These are phyloP conservation scores for Calameuta filiformis DNA, from an alignment of 2,888 invertebrate genomes.

Conservation along the genomic window DNA sequence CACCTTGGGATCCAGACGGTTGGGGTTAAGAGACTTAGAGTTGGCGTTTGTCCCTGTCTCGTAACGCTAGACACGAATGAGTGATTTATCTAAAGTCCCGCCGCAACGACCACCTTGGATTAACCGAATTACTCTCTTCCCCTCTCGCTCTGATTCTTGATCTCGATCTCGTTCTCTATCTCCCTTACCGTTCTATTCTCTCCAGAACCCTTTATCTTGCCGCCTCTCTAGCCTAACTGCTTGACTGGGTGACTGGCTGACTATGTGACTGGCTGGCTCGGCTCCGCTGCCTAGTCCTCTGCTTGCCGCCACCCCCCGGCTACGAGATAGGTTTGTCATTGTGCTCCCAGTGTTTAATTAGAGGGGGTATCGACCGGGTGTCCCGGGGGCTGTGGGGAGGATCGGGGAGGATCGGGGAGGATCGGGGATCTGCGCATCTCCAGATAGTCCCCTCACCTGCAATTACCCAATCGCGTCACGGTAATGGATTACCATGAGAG, in stretches of 20 bases:
- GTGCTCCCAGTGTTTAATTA: conserved; percentile 61
- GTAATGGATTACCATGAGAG: conserved; percentile 59
- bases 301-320: conserved; percentile 15
- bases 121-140: conserved; percentile 51
- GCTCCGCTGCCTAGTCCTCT: neutral
- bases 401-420: conserved; percentile 35
- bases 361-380: conserved; percentile 54
- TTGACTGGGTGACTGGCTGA: neutral
- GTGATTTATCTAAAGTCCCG: conserved; percentile 54
- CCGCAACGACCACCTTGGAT: conserved; percentile 58
- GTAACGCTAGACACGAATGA: conserved; percentile 44
- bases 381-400: conserved; percentile 30
- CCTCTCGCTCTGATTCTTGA: conserved; percentile 21
- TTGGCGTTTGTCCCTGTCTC: conserved; percentile 27
- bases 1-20: neutral
- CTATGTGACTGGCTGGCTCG: conserved; percentile 6
- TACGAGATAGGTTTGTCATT: conserved; percentile 60
- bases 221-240: conserved; percentile 6
- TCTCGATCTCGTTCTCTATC: conserved; percentile 1
- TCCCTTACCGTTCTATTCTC: neutral
- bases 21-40: neutral
- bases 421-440: conserved; percentile 46
- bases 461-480: conserved; percentile 60
- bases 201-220: conserved; percentile 12
- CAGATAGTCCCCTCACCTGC: conserved; percentile 58